phyloP scores from a whole-genome alignment of 2,797 vertebrate species.

The Apogon talboti region DNA sequence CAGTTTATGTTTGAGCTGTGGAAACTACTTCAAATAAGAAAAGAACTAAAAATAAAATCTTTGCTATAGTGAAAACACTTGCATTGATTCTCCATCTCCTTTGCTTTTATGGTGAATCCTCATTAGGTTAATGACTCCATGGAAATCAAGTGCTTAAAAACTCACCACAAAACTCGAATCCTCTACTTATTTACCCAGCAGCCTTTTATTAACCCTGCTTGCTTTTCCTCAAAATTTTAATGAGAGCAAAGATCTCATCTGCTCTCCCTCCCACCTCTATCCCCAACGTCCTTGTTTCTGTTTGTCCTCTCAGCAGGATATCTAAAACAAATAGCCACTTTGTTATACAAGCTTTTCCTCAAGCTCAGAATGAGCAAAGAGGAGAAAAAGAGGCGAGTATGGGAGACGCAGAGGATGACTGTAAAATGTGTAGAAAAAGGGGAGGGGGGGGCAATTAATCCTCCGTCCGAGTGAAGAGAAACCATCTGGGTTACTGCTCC shows the following conservation, averaged over 20 bases:
- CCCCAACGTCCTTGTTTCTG: constrained; percentile 48
- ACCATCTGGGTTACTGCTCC: constrained; percentile 75
- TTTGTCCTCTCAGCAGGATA: constrained; percentile 63
- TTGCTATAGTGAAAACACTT: too few species aligned
- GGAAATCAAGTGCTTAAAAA: constrained; percentile 69
- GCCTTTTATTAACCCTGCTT: constrained; percentile 68
- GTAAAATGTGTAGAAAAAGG: constrained; percentile 43
- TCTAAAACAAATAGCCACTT: constrained; percentile 62
- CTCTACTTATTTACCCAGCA: constrained; percentile 63
- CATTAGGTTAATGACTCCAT: constrained; percentile 63
- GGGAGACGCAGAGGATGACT: constrained; percentile 19
- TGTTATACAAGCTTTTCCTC: constrained; percentile 51
- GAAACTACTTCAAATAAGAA: too few species aligned
- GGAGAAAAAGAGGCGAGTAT: constrained; percentile 10
- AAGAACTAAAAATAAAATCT: not conserved
- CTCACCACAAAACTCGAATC: constrained; percentile 59
- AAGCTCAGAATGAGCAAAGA: constrained; percentile 43
- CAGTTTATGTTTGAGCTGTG: too few species aligned
- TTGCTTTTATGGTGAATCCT: constrained; percentile 55
- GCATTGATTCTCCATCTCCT: constrained; percentile 38
- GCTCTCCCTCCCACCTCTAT: constrained; percentile 33
- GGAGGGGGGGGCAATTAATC: constrained; percentile 65
- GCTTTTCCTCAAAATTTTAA: constrained; percentile 66
- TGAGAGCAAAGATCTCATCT: constrained; percentile 65
- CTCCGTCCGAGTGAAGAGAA: constrained; percentile 62